Evolutionary conservation across 2,888 invertebrate genomes (phyloP), one percentile per base, ranked within the genome.

Genomic region (Platerodrilus igneus): DNA sequence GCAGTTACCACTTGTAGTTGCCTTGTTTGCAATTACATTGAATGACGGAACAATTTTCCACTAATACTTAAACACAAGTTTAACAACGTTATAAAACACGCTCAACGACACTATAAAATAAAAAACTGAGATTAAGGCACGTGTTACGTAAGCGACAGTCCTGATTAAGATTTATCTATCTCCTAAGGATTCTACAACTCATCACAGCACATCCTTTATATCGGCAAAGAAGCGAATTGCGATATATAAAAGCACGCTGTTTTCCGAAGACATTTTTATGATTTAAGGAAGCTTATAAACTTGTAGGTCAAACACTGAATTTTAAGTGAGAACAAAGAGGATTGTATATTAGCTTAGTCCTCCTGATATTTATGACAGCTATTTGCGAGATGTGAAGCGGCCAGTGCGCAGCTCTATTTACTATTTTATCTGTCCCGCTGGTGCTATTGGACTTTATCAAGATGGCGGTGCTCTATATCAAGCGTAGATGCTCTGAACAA

Each of bases 371-470:
- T 63, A 64, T 62, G 55, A 60, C 46, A 48, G 63, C 62, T 57
- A 62, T 64, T 63, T 63, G 57, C 51, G 55, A 56, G 62, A 63
- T 60, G 59, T 58, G 59, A 57, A 54, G 53, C 56, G 58, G 57
- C 56, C 57, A 58, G 57, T 55, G 56, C 56, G 58, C 60, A 57
- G 60, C 62, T 60, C 64, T 65, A 65, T 66, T 65, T 63, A 65
- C 63, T 66, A 65, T 66, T 64, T n/a, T 66, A 66, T 66, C 59
- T 62, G 59, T 62, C 66, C 66, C 65, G 51, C 50, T 42, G 62
- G 66, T 59, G 59, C 59, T 60, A 56, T 65, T 63, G 57, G 59
- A 62, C 62, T 61, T 63, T 64, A 66, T 66, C 63, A 65, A 65
- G 64, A 65, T 64, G 63, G 63, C 59, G 58, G 56, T 48, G 54